A percentile compares a stretch with the other conserved stretches of the same genome.
phyloP scores from a whole-genome alignment of 1,140 invertebrate species.

The Drosophila gunungcola region DNA sequence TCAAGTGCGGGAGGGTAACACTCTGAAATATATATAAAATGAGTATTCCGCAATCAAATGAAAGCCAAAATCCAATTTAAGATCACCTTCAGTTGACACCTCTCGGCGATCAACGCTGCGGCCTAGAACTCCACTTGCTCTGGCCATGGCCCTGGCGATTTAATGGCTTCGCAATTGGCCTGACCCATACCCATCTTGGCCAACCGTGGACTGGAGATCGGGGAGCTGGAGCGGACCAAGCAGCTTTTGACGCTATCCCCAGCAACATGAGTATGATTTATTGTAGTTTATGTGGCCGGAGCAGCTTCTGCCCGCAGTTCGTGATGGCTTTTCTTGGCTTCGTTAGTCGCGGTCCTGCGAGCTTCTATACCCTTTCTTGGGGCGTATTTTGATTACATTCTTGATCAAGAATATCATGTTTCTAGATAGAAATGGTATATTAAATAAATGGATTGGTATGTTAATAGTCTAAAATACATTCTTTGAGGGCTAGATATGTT shows the following conservation, averaged over 20 bases:
- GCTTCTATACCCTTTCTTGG: conserved; percentile 5
- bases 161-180: conserved; percentile 75
- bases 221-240: conserved; percentile 22
- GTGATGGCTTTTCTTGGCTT: conserved; percentile 38
- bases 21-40: conserved; percentile 30
- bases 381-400: not conserved
- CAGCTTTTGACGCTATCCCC: conserved; percentile 60
- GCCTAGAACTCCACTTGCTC: conserved; percentile 49
- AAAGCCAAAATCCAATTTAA: conserved; percentile 47
- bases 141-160: conserved; percentile 63
- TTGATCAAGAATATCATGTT: not conserved
- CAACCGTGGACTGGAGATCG: conserved; percentile 15
- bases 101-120: conserved; percentile 4
- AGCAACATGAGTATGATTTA: conserved; percentile 81
- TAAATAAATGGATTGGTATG: not conserved
- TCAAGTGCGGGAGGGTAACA: not conserved
- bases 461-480: too few relatives aligned
- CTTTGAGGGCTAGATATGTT: too few relatives aligned
- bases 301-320: conserved; percentile 65
- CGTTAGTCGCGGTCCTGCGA: conserved; percentile 36
- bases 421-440: not conserved
- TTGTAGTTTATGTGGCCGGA: conserved; percentile 60
- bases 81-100: conserved; percentile 54
- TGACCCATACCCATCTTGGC: conserved; percentile 51
- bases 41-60: conserved; percentile 32